A percentile compares a stretch with the other conserved stretches of the same genome.
These are phyloP conservation scores for Plecturocebus donacophilus DNA, from an alignment of 2,113 vertebrate genomes.

Conservation along the genomic window DNA sequence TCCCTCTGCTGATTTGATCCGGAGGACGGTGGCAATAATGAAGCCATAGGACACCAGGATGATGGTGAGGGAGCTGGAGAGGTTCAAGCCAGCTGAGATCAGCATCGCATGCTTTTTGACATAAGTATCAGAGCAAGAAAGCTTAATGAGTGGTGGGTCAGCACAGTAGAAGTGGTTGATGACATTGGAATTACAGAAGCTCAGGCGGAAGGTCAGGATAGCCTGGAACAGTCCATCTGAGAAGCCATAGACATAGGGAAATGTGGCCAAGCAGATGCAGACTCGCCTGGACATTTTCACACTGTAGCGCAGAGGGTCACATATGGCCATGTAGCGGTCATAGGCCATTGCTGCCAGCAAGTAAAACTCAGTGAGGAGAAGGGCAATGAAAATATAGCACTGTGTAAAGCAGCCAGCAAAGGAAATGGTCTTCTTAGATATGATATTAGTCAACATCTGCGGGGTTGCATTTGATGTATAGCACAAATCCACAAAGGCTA, in stretches of 20 bases:
- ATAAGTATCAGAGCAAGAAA: slow-evolving; percentile 65
- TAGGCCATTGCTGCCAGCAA: slow-evolving; percentile 66
- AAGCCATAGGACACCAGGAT: slow-evolving; percentile 65
- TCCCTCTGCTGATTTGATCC: slow-evolving; percentile 55
- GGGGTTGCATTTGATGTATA: slow-evolving; percentile 42
- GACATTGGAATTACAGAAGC: slow-evolving; percentile 64
- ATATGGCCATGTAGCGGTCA: slow-evolving; percentile 68
- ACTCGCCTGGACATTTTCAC: slow-evolving; percentile 44
- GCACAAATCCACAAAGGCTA: slow-evolving; percentile 68
- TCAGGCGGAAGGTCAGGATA: slow-evolving; percentile 66
- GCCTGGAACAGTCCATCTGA: slow-evolving; percentile 66
- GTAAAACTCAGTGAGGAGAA: slow-evolving; percentile 68
- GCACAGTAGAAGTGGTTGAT: slow-evolving; percentile 77
- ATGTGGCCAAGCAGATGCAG: slow-evolving; percentile 20
- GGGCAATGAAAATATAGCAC: slow-evolving; percentile 64
- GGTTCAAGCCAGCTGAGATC: slow-evolving; percentile 52
- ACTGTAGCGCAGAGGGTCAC: slow-evolving; percentile 54
- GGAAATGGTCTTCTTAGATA: slow-evolving; percentile 64
- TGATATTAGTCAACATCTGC: slow-evolving; percentile 57
- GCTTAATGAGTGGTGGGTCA: slow-evolving; percentile 61
- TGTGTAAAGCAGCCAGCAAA: slow-evolving; percentile 62
- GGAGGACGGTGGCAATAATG: slow-evolving; percentile 45
- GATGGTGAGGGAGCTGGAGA: slow-evolving; percentile 56
- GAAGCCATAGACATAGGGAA: slow-evolving; percentile 66
- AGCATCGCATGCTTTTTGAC: slow-evolving; percentile 68